A percentile compares a stretch with the other conserved stretches of the same genome.
phyloP scores from a whole-genome alignment of 2,888 invertebrate genomes.

The Rutpela maculata region DNA sequence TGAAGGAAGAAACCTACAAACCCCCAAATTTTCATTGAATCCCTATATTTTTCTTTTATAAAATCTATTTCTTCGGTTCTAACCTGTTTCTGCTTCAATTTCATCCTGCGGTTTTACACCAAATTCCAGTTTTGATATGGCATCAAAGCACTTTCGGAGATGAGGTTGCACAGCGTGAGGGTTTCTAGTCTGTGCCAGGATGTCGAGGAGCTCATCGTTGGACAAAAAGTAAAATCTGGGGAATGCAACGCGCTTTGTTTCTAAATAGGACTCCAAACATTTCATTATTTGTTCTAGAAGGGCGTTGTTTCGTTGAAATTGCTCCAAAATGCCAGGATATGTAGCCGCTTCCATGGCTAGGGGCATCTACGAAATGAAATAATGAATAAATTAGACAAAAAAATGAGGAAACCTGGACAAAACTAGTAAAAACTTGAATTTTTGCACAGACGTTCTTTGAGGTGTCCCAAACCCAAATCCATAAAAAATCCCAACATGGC shows the following conservation, averaged over 20 bases:
- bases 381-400: no score
- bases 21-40: no score
- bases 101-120: constrained; percentile 77
- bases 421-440: no score
- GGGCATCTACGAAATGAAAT: constrained; percentile 76
- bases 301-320: constrained; percentile 83
- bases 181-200: constrained; percentile 86
- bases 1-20: no score
- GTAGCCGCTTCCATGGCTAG: constrained; percentile 89
- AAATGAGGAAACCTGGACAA: no score
- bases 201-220: constrained; percentile 92
- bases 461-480: no score
- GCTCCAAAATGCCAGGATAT: constrained; percentile 82
- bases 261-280: constrained; percentile 91
- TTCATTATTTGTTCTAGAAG: constrained; percentile 92
- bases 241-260: constrained; percentile 91
- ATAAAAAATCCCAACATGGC: no score
- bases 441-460: no score
- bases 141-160: constrained; percentile 92
- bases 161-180: constrained; percentile 94
- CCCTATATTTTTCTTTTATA: no score
- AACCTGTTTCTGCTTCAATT: constrained; percentile 66
- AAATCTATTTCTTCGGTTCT: no score
- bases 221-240: constrained; percentile 93
- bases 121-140: constrained; percentile 86